Evolutionary conservation across 2,797 vertebrate species (phyloP).

Genomic region (Rhynchotus rufescens): DNA sequence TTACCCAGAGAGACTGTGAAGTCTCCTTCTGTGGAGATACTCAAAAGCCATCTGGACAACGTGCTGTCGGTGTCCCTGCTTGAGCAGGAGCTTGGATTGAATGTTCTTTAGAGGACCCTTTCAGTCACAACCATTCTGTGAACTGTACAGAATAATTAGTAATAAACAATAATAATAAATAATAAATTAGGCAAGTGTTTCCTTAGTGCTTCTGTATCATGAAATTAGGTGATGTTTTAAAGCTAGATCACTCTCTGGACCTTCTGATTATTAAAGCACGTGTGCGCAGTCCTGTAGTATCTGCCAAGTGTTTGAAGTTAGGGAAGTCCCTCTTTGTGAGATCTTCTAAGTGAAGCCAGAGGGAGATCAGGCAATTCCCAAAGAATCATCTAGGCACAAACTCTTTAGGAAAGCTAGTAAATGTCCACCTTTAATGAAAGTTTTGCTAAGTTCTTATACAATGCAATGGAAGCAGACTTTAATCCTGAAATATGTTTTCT

Average conservation of each 20-base stretch:
- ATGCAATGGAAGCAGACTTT: neutral
- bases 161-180: no score
- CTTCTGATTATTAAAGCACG: neutral
- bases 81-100: no score
- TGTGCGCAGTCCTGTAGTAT: neutral
- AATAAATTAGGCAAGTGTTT: neutral
- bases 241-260: neutral
- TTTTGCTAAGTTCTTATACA: neutral
- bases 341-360: neutral
- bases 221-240: neutral
- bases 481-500: neutral
- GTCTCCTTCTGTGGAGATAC: no score
- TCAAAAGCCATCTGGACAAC: no score
- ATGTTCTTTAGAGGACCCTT: no score
- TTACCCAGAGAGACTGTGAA: no score
- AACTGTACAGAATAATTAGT: neutral
- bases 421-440: neutral
- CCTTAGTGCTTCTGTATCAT: neutral
- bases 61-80: no score
- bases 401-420: neutral
- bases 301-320: neutral
- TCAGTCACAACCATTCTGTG: no score
- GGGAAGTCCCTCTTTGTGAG: neutral
- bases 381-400: neutral
- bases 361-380: neutral